Base-by-base conservation (phyloP, 1,140 invertebrate genomes). In the Cotesia typhae region DNA sequence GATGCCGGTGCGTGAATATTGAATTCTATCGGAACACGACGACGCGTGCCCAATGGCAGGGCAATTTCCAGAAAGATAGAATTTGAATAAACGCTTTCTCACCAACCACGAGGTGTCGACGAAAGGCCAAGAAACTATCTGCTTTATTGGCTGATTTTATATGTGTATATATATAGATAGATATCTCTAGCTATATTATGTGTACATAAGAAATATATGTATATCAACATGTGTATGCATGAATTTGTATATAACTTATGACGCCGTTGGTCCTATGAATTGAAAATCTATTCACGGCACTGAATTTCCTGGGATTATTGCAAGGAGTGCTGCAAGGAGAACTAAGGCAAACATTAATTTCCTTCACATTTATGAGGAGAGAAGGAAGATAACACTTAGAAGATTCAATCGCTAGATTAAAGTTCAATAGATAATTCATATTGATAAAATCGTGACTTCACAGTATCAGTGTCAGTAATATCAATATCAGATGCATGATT, bases 331-430 rank as follows among this genome's bases (percentile, higher is more conserved):
- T 63, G 60, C 28, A 4, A 14, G 7, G 37, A 38, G 60, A 28
- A 17, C 60, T 36, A 63, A 41, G 10, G 60, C 60, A 63, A 63
- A 63, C 59, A 61, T 12, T 63, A 63, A 63, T 63, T 63, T 63
- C 60, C 60, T 10, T 10, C 35, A 10, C 12, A 37, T 6, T 63
- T 7, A 10, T 37, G 14, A 41, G 28, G 2, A 37, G 3, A 5
- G 1, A 38, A 7, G 10, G 5, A 41, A 41, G 5, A 10, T 4
- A 5, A 3, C n/a, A 7, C 35, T 12, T 12, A 63, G 60, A 9
- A 57, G 71, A 72, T 74, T 73, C 75, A 78, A 75, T 81, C 76
- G 74, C 73, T 28, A 76, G 79, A 81, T 80, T 79, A 82, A 81
- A 82, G 10, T 47, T 47, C 5, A 47, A 47, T 47, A 10, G 41